Percentiles rank a stretch among this genome's conserved stretches.
Conservation (phyloP, 2,888 invertebrate species). For the Xestia rhomboidea region DNA sequence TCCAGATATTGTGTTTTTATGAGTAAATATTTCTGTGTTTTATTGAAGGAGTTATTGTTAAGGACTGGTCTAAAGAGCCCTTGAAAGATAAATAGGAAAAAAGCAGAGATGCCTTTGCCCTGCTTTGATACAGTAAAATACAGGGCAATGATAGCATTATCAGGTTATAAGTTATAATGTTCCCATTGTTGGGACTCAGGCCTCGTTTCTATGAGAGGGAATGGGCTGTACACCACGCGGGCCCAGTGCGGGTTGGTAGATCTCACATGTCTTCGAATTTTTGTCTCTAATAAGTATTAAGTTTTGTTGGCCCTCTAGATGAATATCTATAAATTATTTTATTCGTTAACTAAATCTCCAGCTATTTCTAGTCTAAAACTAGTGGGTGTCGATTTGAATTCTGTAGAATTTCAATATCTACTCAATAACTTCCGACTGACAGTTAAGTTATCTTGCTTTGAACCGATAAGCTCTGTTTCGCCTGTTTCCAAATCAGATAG, state of each 20-base stretch:
- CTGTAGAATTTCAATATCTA: slow-evolving; percentile 21
- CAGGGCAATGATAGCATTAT: background rate
- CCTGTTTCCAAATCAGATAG: slow-evolving; percentile 36
- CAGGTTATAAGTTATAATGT: background rate
- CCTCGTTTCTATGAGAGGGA: background rate
- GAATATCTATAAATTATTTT: background rate
- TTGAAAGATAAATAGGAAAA: background rate
- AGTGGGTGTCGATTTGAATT: background rate
- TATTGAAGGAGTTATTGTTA: background rate
- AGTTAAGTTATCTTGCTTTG: slow-evolving; percentile 29
- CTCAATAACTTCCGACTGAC: slow-evolving; percentile 9
- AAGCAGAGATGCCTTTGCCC: background rate
- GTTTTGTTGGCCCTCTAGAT: background rate
- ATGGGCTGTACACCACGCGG: background rate
- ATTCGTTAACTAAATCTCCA: background rate
- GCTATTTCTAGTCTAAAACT: background rate
- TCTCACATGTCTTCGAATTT: background rate
- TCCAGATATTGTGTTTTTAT: background rate
- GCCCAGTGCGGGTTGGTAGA: background rate
- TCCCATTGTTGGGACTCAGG: background rate
- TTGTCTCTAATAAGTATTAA: background rate
- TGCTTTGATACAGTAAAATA: no score
- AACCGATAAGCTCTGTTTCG: slow-evolving; percentile 20
- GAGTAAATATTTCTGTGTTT: background rate
- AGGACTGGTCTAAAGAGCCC: background rate